Conservation (phyloP, 2,797 vertebrate genomes). For the Poecilia gillii region DNA sequence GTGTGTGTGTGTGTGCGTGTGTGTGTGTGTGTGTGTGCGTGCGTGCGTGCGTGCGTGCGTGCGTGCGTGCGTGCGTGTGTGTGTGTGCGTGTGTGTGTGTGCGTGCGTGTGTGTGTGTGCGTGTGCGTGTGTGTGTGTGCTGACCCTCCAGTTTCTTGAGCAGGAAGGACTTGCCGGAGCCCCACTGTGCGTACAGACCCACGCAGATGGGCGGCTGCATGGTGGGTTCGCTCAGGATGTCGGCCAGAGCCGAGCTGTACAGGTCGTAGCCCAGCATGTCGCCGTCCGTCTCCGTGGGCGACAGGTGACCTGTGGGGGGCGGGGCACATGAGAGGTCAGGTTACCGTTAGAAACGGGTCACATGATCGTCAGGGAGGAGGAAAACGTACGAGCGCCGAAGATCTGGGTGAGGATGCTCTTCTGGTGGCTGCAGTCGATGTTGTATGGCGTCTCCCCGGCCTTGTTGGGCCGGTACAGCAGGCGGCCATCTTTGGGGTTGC, state of each 20-base stretch:
- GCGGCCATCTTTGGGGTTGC: conserved; percentile 96
- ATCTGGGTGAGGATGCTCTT: conserved; percentile 99
- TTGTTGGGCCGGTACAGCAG: conserved; percentile 97
- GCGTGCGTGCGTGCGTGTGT: no score
- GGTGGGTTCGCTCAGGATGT: conserved; percentile 96
- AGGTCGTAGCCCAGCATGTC: conserved; percentile 98
- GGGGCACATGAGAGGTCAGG: background rate
- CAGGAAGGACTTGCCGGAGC: conserved; percentile 96
- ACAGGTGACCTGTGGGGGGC: conserved; percentile 88
- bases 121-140: background rate
- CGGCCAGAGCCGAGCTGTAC: conserved; percentile 94
- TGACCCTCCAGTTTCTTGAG: conserved; percentile 98
- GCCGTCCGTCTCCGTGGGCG: conserved; percentile 92
- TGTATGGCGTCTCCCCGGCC: conserved; percentile 96
- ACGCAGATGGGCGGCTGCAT: conserved; percentile 99
- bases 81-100: no score
- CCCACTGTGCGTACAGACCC: conserved; percentile 97
- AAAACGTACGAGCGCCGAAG: conserved; percentile 86
- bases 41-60: no score
- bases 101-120: no score
- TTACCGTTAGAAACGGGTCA: background rate
- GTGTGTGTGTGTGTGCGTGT: no score
- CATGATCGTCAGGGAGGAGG: background rate
- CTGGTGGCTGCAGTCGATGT: conserved; percentile 98
- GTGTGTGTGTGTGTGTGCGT: no score